A percentile compares a stretch with the other conserved stretches of the same genome.
Evolutionary conservation across 2,888 invertebrate genomes (phyloP).

Genomic region (Syrista parreyssii): DNA sequence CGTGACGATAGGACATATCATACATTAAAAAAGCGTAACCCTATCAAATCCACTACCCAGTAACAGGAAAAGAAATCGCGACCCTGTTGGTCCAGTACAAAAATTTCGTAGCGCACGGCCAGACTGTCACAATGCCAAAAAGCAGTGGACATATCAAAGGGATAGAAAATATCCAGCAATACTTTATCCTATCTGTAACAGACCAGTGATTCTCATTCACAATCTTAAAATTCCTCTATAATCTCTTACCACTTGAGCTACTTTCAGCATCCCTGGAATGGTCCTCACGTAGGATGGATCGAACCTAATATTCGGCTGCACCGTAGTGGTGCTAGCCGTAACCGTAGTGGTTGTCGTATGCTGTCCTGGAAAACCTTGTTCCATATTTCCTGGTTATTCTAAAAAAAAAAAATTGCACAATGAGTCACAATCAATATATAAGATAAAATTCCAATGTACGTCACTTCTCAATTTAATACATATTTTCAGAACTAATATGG

Average conservation of each 20-base stretch:
- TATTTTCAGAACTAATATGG: too few species aligned
- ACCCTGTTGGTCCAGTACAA: background rate
- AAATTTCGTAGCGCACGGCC: background rate
- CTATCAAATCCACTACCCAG: conserved; percentile 5
- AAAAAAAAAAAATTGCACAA: background rate
- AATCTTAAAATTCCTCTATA: background rate
- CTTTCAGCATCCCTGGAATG: conserved; percentile 81
- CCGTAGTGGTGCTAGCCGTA: conserved; percentile 71
- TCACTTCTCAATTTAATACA: background rate
- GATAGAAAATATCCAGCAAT: background rate
- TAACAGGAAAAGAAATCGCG: background rate
- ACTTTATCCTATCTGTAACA: background rate
- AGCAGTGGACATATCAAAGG: background rate
- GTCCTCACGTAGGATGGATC: conserved; percentile 79
- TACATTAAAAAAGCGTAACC: background rate
- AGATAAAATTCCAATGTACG: background rate
- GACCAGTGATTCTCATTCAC: too few species aligned
- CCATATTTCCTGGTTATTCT: conserved; percentile 53
- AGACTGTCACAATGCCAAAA: background rate
- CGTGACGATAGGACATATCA: background rate
- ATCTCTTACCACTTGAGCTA: conserved; percentile 78
- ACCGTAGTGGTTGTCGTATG: conserved; percentile 76
- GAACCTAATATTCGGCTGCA: conserved; percentile 79
- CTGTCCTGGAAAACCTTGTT: conserved; percentile 79
- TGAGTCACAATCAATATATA: background rate